Evolutionary conservation across 2,113 vertebrate species (phyloP).

Genomic region (Grammomys surdaster): DNA sequence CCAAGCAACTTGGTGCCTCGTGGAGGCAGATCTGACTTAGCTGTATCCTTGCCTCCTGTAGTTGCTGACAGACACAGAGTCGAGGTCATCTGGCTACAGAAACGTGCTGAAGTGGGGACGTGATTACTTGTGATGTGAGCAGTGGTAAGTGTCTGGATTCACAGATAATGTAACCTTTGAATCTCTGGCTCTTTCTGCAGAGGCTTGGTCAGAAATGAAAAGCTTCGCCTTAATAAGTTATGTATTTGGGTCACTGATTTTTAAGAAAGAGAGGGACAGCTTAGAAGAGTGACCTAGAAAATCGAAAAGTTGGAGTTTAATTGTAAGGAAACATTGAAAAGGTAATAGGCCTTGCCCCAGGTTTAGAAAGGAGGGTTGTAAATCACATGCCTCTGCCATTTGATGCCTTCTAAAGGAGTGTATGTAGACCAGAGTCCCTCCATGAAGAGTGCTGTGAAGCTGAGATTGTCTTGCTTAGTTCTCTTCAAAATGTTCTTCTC

Average conservation of each 20-base stretch:
- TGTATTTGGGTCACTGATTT: constrained; percentile 64
- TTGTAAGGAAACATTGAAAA: constrained; percentile 47
- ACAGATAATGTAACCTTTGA: background rate
- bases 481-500: constrained; percentile 40
- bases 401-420: background rate
- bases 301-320: constrained; percentile 65
- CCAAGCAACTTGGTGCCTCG: constrained; percentile 38
- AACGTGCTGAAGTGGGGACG: background rate
- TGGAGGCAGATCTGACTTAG: background rate
- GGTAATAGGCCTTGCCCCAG: background rate
- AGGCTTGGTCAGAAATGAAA: background rate
- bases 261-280: constrained; percentile 50
- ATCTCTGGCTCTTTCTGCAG: background rate
- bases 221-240: constrained; percentile 51
- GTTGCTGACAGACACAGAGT: constrained; percentile 6
- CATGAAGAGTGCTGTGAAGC: background rate
- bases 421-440: background rate
- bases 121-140: constrained; percentile 25
- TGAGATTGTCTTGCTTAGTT: background rate
- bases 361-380: background rate
- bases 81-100: background rate
- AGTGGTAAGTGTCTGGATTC: background rate
- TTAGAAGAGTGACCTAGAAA: constrained; percentile 74
- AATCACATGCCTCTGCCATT: constrained; percentile 13
- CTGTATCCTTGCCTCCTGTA: background rate